Conservation (phyloP, 1,140 invertebrate species). For the Temnothorax curvispinosus region DNA sequence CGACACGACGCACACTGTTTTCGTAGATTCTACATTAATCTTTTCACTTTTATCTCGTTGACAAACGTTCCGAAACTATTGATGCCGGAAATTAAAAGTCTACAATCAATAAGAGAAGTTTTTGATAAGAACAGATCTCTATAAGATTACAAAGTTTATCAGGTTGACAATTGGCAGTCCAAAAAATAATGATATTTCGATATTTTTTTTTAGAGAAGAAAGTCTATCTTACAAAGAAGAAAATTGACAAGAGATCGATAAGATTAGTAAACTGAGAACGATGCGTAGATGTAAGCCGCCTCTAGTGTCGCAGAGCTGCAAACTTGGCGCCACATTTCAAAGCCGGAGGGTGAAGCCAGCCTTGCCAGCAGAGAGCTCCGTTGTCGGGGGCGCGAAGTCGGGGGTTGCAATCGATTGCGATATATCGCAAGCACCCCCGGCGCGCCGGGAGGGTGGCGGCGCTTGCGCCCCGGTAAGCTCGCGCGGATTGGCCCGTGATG, state of each 20-base stretch:
- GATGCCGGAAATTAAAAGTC: background rate
- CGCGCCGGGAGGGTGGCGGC: conserved; percentile 63
- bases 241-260: background rate
- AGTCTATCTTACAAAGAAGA: background rate
- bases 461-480: conserved; percentile 67
- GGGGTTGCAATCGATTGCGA: conserved; percentile 83
- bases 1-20: background rate
- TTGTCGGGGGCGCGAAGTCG: conserved; percentile 74
- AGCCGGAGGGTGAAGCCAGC: conserved; percentile 28
- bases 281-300: background rate
- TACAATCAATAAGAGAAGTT: background rate
- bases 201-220: background rate
- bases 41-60: background rate
- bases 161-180: background rate
- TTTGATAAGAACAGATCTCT: background rate
- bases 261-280: background rate
- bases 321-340: conserved; percentile 77
- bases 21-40: background rate
- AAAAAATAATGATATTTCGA: background rate
- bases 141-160: background rate
- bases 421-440: conserved; percentile 81
- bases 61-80: background rate
- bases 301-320: background rate
- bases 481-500: conserved; percentile 81
- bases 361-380: conserved; percentile 24